Percentiles rank a stretch among this genome's conserved stretches.
These are phyloP conservation scores for Latheticus oryzae DNA, from an alignment of 2,888 invertebrate genomes.

Conservation along the genomic window DNA sequence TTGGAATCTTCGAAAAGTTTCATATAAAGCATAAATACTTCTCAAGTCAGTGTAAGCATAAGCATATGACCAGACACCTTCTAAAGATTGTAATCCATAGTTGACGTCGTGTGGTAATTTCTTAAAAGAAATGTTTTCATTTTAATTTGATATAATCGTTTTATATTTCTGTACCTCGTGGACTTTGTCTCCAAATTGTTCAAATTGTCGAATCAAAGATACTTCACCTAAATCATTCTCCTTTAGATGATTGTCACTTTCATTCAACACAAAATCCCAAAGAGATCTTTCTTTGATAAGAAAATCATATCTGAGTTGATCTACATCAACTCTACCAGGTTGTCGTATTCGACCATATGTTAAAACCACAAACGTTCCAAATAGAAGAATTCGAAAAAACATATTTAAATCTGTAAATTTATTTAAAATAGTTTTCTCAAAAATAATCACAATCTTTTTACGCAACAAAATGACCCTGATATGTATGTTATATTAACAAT, in stretches of 20 bases:
- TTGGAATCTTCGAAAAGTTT: slow-evolving; percentile 74
- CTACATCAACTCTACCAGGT: slow-evolving; percentile 62
- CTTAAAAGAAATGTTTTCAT: slow-evolving; percentile 31
- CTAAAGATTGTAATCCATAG: slow-evolving; percentile 52
- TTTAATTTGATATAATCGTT: too few species aligned
- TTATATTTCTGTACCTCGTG: slow-evolving; percentile 65
- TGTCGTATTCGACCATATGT: slow-evolving; percentile 8
- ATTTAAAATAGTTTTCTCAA: neutral
- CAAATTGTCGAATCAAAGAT: slow-evolving; percentile 71
- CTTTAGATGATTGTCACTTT: slow-evolving; percentile 47
- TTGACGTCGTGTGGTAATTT: slow-evolving; percentile 47
- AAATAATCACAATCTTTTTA: slow-evolving; percentile 1
- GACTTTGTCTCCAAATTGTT: slow-evolving; percentile 69
- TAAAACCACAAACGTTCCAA: too few species aligned
- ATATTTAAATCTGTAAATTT: slow-evolving; percentile 15
- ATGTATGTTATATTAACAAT: neutral
- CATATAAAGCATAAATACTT: slow-evolving; percentile 75
- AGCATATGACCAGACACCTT: slow-evolving; percentile 74
- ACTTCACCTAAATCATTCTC: slow-evolving; percentile 65
- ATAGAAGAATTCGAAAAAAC: too few species aligned
- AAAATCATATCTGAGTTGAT: slow-evolving; percentile 72
- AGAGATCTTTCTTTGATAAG: slow-evolving; percentile 70
- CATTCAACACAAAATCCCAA: slow-evolving; percentile 55
- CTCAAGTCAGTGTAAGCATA: slow-evolving; percentile 72
- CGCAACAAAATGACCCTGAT: slow-evolving; percentile 16